Conservation (phyloP, 2,797 vertebrate species). For the Lagorchestes hirsutus region DNA sequence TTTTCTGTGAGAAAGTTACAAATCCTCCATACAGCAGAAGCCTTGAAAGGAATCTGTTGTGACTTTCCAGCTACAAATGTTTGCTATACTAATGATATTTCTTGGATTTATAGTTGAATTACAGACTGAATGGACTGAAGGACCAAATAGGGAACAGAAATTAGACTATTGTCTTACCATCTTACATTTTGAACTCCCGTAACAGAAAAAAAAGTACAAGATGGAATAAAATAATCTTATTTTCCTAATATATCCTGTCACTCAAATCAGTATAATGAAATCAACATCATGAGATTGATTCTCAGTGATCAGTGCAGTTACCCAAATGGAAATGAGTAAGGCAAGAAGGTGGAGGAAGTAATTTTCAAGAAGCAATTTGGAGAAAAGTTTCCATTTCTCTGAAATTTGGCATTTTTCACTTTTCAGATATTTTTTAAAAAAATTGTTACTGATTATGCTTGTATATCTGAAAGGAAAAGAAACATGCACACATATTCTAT, state of each 20-base stretch:
- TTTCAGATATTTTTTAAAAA: background rate
- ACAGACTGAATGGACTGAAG: constrained; percentile 34
- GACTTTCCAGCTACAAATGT: constrained; percentile 35
- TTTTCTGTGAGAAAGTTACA: constrained; percentile 6
- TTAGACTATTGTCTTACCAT: background rate
- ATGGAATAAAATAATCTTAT: constrained; percentile 12
- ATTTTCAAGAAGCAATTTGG: background rate
- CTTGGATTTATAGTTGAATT: background rate
- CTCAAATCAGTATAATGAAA: background rate
- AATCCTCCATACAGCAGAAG: constrained; percentile 9
- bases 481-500: no score
- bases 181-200: constrained; percentile 13
- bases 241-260: constrained; percentile 52
- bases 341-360: background rate
- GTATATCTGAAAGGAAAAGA: no score
- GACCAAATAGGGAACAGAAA: background rate
- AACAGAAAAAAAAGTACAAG: constrained; percentile 25
- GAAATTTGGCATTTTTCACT: constrained; percentile 11
- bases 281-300: background rate
- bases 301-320: background rate
- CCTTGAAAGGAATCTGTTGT: constrained; percentile 50
- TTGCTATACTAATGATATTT: constrained; percentile 54
- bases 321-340: background rate
- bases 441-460: no score
- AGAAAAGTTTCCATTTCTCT: background rate